A percentile compares a stretch with the other conserved stretches of the same genome.
phyloP scores from a whole-genome alignment of 2,888 invertebrate species.

The Rotaria socialis region DNA sequence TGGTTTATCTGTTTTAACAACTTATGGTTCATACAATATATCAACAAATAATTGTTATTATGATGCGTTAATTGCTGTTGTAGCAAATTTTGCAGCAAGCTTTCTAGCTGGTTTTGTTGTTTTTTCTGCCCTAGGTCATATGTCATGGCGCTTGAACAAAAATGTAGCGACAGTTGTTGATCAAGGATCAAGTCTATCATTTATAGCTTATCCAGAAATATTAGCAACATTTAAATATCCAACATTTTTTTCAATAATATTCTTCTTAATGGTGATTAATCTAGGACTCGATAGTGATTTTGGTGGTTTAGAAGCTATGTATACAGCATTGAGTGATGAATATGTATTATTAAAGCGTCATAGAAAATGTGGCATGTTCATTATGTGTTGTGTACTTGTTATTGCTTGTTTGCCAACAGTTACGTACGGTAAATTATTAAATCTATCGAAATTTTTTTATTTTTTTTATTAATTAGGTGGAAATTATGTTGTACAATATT shows the following conservation, averaged over 20 bases:
- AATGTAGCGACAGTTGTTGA: conserved; percentile 48
- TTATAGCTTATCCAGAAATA: conserved; percentile 89
- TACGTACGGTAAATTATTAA: conserved; percentile 37
- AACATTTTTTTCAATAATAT: conserved; percentile 88
- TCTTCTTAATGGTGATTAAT: conserved; percentile 91
- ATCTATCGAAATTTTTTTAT: too few relatives aligned
- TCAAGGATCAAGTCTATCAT: conserved; percentile 67
- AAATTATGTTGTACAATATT: conserved; percentile 42
- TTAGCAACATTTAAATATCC: conserved; percentile 87
- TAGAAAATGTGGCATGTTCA: conserved; percentile 39
- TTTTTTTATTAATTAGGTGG: conserved; percentile 10
- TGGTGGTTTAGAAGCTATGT: conserved; percentile 83
- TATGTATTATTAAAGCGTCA: conserved; percentile 65
- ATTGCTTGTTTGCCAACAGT: conserved; percentile 45
- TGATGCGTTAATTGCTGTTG: conserved; percentile 48
- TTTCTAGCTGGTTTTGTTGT: conserved; percentile 52
- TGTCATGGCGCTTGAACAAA: conserved; percentile 65
- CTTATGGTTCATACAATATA: conserved; percentile 85
- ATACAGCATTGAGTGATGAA: conserved; percentile 84
- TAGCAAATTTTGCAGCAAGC: conserved; percentile 49
- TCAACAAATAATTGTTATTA: conserved; percentile 76
- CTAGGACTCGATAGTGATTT: conserved; percentile 69
- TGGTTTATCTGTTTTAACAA: conserved; percentile 81
- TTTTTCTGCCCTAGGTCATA: conserved; percentile 63
- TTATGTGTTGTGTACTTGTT: conserved; percentile 39